Evolutionary conservation across 2,797 vertebrate species (phyloP), one percentile per base, ranked within the genome.

Genomic region (Antennarius maculatus): DNA sequence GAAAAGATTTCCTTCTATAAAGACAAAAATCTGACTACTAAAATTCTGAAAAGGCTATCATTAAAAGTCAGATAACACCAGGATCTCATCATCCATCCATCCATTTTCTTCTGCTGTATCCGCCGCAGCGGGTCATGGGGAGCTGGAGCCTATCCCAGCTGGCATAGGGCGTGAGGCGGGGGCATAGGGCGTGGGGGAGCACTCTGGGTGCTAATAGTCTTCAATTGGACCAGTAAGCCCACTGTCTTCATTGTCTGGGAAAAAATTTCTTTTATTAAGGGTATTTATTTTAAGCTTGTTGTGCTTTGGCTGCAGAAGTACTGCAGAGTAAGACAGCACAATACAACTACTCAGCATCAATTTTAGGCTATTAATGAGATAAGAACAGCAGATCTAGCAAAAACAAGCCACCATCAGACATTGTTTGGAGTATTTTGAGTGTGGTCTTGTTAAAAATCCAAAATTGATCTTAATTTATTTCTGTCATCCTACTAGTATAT

Each of bases 261-360:
- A 62, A 69, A 71, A 77, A 74, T 17, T 16, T 45, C 4, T 72
- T 82, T 81, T 68, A 80, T 29, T 71, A 54, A 54, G 13, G 23
- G 29, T 64, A 72, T 51, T 14, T 50, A 31, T 50, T 53, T 61
- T 16, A 13, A 31, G 6, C 54, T 28, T 31, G 12, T 18, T 14
- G 4, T 16, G 12, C 14, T 34, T 7, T 39, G 13, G 15, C 11
- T 14, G 14, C 13, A 43, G 8, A 5, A 63, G 47, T 3, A 13
- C 13, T 1, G 49, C 53, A 59, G 57, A 42, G 49, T 61, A 23
- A 51, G 11, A 17, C 29, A 13, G 16, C 1, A 23, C 23, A 23
- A 23, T 23, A 29, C 8, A 29, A 15, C 16, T 31, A 16, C 37
- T 34, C 10, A 14, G 8, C 53, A 14, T 51, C 10, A 18, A 27